Conservation (phyloP, 1,140 invertebrate species). For the Orchestia grillus region DNA sequence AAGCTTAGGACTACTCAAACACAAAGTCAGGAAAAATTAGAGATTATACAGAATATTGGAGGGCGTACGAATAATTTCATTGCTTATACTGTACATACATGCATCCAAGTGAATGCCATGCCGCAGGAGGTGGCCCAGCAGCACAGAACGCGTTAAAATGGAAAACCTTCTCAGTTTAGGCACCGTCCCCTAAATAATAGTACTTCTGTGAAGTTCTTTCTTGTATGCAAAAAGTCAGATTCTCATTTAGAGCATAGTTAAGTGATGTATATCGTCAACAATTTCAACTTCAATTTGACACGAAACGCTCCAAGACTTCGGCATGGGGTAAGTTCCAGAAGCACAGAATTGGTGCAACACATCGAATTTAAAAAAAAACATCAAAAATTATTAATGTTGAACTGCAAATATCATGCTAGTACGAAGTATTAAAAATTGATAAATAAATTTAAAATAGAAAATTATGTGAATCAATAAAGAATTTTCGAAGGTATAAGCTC, state of each 20-base stretch:
- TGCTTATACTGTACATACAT: too few species aligned
- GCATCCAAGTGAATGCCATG: too few species aligned
- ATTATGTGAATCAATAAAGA: not conserved
- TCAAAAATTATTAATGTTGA: not conserved
- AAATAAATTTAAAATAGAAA: not conserved
- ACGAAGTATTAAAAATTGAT: not conserved
- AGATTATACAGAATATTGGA: too few species aligned
- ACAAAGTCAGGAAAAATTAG: too few species aligned
- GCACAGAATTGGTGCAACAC: not conserved
- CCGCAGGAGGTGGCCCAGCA: not conserved
- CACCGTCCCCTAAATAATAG: not conserved
- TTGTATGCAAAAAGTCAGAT: not conserved
- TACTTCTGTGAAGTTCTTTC: not conserved
- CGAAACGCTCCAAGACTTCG: not conserved
- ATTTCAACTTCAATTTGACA: not conserved
- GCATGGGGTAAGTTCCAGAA: not conserved
- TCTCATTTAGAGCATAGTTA: not conserved
- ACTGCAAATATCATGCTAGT: not conserved
- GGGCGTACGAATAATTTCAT: too few species aligned
- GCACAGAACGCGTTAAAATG: not conserved
- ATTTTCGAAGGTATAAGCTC: not conserved
- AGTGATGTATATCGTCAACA: not conserved
- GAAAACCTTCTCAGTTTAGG: not conserved
- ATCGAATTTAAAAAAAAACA: not conserved
- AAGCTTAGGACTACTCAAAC: too few species aligned